These are phyloP conservation scores for Aurelia sp. DNA, from an alignment of 30 jellyfish, hydroid and myxozoan genomes.

Conservation along the genomic window DNA sequence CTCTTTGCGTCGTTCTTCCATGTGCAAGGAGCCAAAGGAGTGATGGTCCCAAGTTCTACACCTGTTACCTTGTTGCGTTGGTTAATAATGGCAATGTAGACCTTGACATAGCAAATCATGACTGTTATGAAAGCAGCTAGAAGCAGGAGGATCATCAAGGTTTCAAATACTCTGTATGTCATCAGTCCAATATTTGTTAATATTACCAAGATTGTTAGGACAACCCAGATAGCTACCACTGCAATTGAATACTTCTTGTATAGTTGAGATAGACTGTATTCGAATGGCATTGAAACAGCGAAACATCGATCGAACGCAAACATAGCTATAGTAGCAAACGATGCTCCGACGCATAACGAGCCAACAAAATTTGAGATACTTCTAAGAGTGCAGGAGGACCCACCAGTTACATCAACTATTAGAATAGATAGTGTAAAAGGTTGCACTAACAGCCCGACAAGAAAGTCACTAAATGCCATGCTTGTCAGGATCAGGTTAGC, in stretches of 20 bases:
- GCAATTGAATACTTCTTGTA: conserved; percentile 23
- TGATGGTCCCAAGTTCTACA: neutral
- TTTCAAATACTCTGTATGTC: neutral
- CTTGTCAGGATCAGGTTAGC: conserved; percentile 51
- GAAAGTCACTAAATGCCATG: conserved; percentile 62
- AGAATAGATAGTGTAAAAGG: neutral
- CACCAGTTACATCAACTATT: neutral
- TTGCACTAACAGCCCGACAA: conserved; percentile 49
- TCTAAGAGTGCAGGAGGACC: conserved; percentile 10
- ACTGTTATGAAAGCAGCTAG: neutral
- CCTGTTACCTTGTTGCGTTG: neutral
- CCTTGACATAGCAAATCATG: neutral
- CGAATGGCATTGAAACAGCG: conserved; percentile 29
- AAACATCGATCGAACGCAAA: conserved; percentile 57
- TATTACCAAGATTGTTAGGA: neutral
- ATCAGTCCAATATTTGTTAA: neutral
- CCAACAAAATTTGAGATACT: conserved; percentile 1
- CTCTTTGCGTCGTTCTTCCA: too few species aligned
- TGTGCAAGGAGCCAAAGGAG: too few species aligned
- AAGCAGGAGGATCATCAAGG: neutral
- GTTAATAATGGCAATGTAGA: neutral
- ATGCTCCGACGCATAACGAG: conserved; percentile 31
- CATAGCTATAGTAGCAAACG: conserved; percentile 21
- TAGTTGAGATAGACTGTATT: conserved; percentile 1
- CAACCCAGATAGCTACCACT: conserved; percentile 12